These are phyloP conservation scores for Apamea epomidion DNA, from an alignment of 2,888 invertebrate species.

Conservation along the genomic window DNA sequence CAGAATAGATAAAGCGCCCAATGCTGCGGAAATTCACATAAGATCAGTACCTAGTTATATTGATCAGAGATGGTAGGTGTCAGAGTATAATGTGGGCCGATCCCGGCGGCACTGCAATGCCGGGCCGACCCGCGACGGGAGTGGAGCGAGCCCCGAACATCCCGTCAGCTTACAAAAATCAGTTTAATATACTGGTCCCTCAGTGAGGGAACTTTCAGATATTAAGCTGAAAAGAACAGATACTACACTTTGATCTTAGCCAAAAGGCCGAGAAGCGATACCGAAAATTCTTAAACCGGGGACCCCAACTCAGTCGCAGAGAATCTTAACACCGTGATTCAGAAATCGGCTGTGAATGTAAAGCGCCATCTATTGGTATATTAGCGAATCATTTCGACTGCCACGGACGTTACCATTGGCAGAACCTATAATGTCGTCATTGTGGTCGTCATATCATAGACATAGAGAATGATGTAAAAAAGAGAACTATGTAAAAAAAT, in stretches of 20 bases:
- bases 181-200: constrained; percentile 44
- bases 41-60: no score
- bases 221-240: constrained; percentile 39
- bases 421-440: no score
- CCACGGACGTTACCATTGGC: neutral
- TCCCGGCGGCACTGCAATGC: no score
- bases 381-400: neutral
- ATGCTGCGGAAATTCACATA: no score
- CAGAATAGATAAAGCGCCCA: no score
- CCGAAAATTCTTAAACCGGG: neutral
- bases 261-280: no score
- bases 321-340: constrained; percentile 13
- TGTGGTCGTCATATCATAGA: no score
- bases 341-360: constrained; percentile 1
- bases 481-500: no score
- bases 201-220: constrained; percentile 42
- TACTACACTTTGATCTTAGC: no score
- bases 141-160: constrained; percentile 44
- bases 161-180: constrained; percentile 39
- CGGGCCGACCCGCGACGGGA: no score
- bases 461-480: no score
- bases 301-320: neutral
- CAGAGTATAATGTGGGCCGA: neutral
- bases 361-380: constrained; percentile 18
- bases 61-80: neutral